These are phyloP conservation scores for Sarcophaga carnaria DNA, from an alignment of 2,888 invertebrate genomes.

Conservation along the genomic window DNA sequence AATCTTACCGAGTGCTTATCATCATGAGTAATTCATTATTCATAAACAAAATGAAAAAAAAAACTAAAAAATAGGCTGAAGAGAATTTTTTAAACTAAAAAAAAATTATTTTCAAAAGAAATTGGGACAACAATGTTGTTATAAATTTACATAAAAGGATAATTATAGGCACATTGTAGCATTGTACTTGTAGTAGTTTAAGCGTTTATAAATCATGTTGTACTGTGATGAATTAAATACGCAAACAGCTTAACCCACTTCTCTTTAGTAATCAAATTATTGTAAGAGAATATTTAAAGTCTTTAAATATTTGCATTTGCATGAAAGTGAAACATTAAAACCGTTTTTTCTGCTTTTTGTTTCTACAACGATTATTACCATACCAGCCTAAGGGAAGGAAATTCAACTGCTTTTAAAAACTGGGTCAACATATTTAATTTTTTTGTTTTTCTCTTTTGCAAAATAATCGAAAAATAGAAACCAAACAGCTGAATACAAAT, in stretches of 20 bases:
- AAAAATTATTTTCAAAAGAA: background rate
- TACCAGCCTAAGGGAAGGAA: no score
- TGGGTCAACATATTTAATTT: no score
- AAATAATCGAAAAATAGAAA: no score
- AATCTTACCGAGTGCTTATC: background rate
- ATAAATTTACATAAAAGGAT: conserved; percentile 47
- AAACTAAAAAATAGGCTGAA: no score
- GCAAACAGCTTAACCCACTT: conserved; percentile 38
- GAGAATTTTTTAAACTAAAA: no score
- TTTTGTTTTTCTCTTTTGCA: no score
- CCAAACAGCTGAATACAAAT: no score
- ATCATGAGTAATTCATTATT: background rate
- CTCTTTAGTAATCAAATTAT: conserved; percentile 17
- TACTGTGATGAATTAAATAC: conserved; percentile 41
- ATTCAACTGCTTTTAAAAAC: no score
- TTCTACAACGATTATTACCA: no score
- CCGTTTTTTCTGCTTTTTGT: no score
- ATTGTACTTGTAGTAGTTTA: background rate
- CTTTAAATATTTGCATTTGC: conserved; percentile 6
- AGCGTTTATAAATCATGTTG: conserved; percentile 16
- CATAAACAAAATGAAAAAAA: no score
- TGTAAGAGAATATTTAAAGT: background rate
- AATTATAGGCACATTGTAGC: conserved; percentile 34
- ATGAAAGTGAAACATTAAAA: no score
- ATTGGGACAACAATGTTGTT: conserved; percentile 44